These are phyloP conservation scores for Hyla sarda DNA, from an alignment of 2,113 vertebrate species.

Conservation along the genomic window DNA sequence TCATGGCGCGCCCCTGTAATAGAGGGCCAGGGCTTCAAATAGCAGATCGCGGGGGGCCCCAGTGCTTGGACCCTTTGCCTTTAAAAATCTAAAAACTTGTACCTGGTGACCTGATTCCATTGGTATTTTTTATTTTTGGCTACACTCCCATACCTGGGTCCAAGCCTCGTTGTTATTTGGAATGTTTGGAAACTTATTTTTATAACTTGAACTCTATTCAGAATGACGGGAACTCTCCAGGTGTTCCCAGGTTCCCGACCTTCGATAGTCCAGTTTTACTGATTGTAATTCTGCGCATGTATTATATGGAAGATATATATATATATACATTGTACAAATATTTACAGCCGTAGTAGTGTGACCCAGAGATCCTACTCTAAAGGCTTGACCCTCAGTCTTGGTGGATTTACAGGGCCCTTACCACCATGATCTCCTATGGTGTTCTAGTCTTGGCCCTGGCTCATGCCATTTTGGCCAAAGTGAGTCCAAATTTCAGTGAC, in stretches of 20 bases:
- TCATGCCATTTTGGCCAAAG: slow-evolving; percentile 33
- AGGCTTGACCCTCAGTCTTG: background rate
- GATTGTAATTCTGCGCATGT: background rate
- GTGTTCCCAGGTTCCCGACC: background rate
- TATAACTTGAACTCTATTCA: background rate
- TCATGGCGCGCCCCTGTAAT: too few relatives aligned
- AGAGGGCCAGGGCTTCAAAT: too few relatives aligned
- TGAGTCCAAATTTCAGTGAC: slow-evolving; percentile 43
- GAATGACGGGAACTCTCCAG: slow-evolving; percentile 24
- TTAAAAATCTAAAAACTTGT: too few relatives aligned
- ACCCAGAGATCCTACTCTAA: background rate
- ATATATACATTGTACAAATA: background rate
- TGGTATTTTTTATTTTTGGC: too few relatives aligned
- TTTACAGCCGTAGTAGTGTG: background rate
- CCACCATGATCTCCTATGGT: background rate
- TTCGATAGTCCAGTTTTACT: background rate
- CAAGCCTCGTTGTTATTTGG: background rate
- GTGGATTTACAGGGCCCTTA: background rate
- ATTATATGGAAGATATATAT: background rate
- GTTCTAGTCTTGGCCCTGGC: background rate
- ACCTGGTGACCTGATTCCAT: too few relatives aligned
- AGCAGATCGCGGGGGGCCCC: too few relatives aligned
- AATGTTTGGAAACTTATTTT: background rate
- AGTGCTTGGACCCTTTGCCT: too few relatives aligned
- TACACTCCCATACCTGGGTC: too few relatives aligned